Evolutionary conservation across 2,113 vertebrate species (phyloP).

Genomic region (Indicator indicator): DNA sequence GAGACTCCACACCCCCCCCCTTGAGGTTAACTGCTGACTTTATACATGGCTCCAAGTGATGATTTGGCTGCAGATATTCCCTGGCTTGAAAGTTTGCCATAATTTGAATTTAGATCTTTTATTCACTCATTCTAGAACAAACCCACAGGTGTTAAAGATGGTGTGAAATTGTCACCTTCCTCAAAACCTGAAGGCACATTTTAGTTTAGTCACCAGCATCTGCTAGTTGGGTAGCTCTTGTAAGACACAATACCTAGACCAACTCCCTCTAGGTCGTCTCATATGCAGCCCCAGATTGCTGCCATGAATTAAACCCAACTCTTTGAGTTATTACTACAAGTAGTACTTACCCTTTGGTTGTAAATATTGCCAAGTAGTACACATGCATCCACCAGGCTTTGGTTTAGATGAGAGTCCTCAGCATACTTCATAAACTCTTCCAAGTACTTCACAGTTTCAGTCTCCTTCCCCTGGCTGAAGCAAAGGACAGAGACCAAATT

Average conservation of each 20-base stretch:
- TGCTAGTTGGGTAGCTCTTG: background rate
- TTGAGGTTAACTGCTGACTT: background rate
- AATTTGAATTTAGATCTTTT: background rate
- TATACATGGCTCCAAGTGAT: accelerated
- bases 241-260: background rate
- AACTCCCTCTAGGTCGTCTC: background rate
- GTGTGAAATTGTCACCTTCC: background rate
- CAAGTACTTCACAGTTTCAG: slow-evolving; percentile 69
- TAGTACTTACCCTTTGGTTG: slow-evolving; percentile 76
- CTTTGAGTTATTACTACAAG: background rate
- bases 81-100: background rate
- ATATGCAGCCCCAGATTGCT: background rate
- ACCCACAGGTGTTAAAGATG: accelerated
- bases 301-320: background rate
- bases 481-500: slow-evolving; percentile 26
- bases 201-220: background rate
- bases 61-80: background rate
- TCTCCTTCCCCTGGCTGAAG: slow-evolving; percentile 71
- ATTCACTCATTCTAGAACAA: background rate
- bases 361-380: slow-evolving; percentile 77
- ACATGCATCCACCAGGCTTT: slow-evolving; percentile 73
- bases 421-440: slow-evolving; percentile 72
- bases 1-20: background rate
- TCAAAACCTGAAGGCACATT: background rate
- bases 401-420: slow-evolving; percentile 51